Evolutionary conservation across 2,888 invertebrate genomes (phyloP), one percentile per base, ranked within the genome.

Genomic region (Ectobius pallidus): DNA sequence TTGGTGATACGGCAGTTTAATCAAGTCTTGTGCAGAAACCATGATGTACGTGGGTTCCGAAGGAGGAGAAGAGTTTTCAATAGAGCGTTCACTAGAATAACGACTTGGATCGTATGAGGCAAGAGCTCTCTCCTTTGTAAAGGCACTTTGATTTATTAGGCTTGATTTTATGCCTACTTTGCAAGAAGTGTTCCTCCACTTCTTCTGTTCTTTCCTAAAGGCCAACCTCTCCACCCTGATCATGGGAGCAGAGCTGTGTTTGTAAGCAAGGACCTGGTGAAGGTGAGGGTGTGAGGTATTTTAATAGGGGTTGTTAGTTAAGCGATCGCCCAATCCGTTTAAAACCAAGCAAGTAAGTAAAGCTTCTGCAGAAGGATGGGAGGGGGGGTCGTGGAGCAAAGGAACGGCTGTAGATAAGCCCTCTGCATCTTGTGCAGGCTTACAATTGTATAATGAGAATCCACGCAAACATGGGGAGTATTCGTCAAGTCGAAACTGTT

Each of bases 251-350:
- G 7, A 27, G 46, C 65, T 44, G 7, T 65, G 65, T 65, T 65
- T 63, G 44, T 44, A 46, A 42, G 27, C 22, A 14, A 11, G 14
- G 22, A 16, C 16, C 3, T 63, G 14, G 14, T 14, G 20, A 18
- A 27, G 25, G 34, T 4, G 46, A 46, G 30, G 44, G 65, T 27
- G 42, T 16, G 65, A 39, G 46, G 27, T 27, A 65, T 65, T 65
- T 65, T 46, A 65, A 65, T 46, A 46, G 46, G 44, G 44, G 44
- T 65, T 65, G 65, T 65, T 65, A 65, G 72, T 72, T 72, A 72
- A 63, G 72, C 69, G 69, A 69, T 62, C 46, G 72, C 69, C 72
- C 72, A 72, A 72, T 72, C 72, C 72, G 63, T 72, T 72, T 69
- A 72, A 71, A 67, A 69, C 62, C 69, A 30, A 3, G 58, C 16